These are phyloP conservation scores for Stichopus horrens DNA, from an alignment of 53 echinoderm and acorn worm species.

Conservation along the genomic window DNA sequence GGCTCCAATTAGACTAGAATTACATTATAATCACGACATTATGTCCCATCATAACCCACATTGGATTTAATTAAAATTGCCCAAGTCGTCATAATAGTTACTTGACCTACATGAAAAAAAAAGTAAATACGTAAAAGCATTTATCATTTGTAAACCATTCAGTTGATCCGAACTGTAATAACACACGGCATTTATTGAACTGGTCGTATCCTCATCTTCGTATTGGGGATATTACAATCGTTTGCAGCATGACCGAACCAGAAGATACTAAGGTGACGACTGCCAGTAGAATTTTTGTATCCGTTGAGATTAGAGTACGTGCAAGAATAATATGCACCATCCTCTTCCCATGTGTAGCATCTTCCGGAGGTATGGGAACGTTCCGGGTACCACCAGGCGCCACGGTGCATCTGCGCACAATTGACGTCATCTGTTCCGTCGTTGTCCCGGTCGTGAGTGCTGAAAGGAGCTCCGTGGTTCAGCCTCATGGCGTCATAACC, in stretches of 20 bases:
- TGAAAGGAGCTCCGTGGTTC: neutral
- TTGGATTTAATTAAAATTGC: too few relatives aligned
- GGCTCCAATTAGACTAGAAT: too few relatives aligned
- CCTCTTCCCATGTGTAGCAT: neutral
- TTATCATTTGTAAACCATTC: too few relatives aligned
- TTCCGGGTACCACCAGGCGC: slow-evolving; percentile 32
- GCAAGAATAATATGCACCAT: neutral
- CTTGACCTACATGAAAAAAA: too few relatives aligned
- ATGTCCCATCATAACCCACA: too few relatives aligned
- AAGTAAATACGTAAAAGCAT: too few relatives aligned
- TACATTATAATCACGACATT: too few relatives aligned
- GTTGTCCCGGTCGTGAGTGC: slow-evolving; percentile 31
- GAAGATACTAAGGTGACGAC: neutral
- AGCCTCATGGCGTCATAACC: neutral
- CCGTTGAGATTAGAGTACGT: neutral
- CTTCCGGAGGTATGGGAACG: neutral
- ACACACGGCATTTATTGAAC: neutral
- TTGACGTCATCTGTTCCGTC: neutral
- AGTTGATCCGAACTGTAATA: too few relatives aligned
- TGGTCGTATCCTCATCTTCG: slow-evolving; percentile 21
- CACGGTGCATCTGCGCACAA: slow-evolving; percentile 23
- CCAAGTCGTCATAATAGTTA: too few relatives aligned
- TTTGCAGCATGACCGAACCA: neutral
- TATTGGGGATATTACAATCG: neutral
- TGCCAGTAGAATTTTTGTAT: neutral